phyloP scores from a whole-genome alignment of 1,140 invertebrate genomes.

The Hylaeus anthracinus region DNA sequence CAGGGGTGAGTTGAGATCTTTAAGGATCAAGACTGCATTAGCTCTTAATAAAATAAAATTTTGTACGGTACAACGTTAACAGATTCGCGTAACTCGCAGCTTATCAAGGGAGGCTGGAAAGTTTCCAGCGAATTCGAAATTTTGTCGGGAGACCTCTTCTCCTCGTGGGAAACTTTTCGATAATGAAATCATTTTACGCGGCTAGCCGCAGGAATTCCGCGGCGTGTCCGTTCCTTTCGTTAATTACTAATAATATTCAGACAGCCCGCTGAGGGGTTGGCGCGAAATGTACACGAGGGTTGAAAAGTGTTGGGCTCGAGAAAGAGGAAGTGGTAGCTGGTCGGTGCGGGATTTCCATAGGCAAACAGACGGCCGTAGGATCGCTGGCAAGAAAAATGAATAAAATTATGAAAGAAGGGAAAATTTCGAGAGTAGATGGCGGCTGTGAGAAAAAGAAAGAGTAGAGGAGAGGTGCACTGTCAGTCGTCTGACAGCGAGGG shows the following conservation, averaged over 20 bases:
- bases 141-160: background rate
- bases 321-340: constrained; percentile 42
- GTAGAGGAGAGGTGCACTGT: constrained; percentile 49
- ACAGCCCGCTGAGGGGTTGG: constrained; percentile 45
- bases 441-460: constrained; percentile 34
- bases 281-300: constrained; percentile 41
- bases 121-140: constrained; percentile 14
- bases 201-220: background rate
- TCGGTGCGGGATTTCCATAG: constrained; percentile 77
- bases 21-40: too few relatives aligned
- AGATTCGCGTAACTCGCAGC: background rate
- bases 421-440: constrained; percentile 49
- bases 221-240: constrained; percentile 59
- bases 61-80: too few relatives aligned
- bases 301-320: constrained; percentile 27
- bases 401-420: constrained; percentile 77
- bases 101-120: background rate
- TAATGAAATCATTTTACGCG: constrained; percentile 41
- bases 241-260: constrained; percentile 82
- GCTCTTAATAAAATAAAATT: too few relatives aligned
- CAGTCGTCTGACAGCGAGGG: constrained; percentile 69
- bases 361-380: constrained; percentile 75
- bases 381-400: constrained; percentile 80
- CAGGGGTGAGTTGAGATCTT: too few relatives aligned
- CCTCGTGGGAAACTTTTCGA: constrained; percentile 11